phyloP scores from a whole-genome alignment of 2,888 invertebrate species.

The Himalopsyche kuldschensis region DNA sequence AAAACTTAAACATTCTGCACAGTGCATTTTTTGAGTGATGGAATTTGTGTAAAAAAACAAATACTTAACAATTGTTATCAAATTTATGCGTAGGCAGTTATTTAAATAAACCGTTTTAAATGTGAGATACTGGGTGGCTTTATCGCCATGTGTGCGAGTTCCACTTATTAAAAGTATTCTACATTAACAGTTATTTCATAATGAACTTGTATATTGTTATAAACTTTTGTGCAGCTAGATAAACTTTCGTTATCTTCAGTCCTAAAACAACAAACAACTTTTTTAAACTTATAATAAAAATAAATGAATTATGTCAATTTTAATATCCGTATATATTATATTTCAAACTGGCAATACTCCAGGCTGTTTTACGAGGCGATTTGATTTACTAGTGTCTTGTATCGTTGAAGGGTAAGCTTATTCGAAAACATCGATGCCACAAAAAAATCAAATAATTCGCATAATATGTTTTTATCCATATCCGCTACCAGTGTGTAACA shows the following conservation, averaged over 20 bases:
- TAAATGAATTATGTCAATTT: too few relatives aligned
- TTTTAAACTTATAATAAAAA: too few relatives aligned
- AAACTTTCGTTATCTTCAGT: neutral
- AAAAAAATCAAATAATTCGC: too few relatives aligned
- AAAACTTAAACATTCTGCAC: neutral
- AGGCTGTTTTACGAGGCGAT: too few relatives aligned
- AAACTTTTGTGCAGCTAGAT: neutral
- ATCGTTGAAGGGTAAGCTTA: too few relatives aligned
- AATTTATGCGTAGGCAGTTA: neutral
- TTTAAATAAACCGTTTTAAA: neutral
- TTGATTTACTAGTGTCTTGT: too few relatives aligned
- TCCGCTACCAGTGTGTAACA: too few relatives aligned
- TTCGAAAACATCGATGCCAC: too few relatives aligned
- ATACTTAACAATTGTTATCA: neutral
- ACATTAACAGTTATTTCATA: neutral
- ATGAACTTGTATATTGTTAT: neutral
- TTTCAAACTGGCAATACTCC: too few relatives aligned
- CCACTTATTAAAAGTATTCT: neutral
- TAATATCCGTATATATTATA: too few relatives aligned
- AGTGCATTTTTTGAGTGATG: neutral
- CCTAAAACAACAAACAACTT: neutral
- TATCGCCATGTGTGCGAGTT: neutral
- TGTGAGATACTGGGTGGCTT: neutral
- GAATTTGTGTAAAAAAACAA: neutral
- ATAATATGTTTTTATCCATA: too few relatives aligned